Conservation (phyloP, 2,888 invertebrate species). For the Pachycephus smyrnensis region DNA sequence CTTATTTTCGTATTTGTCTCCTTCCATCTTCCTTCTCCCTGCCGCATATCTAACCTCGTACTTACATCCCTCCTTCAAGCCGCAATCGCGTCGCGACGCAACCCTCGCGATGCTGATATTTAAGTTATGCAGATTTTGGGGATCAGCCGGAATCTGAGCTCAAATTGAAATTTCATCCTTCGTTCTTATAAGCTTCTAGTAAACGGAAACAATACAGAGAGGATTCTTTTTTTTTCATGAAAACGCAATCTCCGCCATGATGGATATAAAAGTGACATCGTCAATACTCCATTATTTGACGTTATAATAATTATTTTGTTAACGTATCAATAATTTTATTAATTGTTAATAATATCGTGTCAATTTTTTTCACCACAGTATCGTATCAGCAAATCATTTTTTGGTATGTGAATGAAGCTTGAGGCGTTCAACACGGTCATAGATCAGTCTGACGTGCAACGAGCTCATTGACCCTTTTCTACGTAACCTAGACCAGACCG, state of each 20-base stretch:
- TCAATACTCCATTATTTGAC: too few species aligned
- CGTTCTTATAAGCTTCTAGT: slow-evolving; percentile 16
- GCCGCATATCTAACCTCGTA: not conserved
- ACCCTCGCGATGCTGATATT: slow-evolving; percentile 22
- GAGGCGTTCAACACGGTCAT: not conserved
- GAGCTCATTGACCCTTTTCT: slow-evolving; percentile 33
- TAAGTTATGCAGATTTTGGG: slow-evolving; percentile 44
- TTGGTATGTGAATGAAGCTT: too few species aligned
- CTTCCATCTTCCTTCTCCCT: not conserved
- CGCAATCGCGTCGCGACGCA: not conserved
- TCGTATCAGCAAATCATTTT: too few species aligned
- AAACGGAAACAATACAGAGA: not conserved
- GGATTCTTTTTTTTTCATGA: not conserved
- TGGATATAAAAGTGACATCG: too few species aligned
- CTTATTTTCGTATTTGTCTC: slow-evolving; percentile 15
- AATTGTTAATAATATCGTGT: too few species aligned
- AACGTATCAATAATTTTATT: too few species aligned
- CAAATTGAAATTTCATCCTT: slow-evolving; percentile 53
- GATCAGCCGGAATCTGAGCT: slow-evolving; percentile 37
- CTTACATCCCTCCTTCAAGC: not conserved
- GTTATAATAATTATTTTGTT: too few species aligned
- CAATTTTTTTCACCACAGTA: too few species aligned
- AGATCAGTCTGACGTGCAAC: slow-evolving; percentile 16
- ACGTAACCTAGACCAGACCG: slow-evolving; percentile 16
- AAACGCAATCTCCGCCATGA: too few species aligned